Evolutionary conservation across 2,113 vertebrate species (phyloP).

Genomic region (Cochlearius cochlearius): DNA sequence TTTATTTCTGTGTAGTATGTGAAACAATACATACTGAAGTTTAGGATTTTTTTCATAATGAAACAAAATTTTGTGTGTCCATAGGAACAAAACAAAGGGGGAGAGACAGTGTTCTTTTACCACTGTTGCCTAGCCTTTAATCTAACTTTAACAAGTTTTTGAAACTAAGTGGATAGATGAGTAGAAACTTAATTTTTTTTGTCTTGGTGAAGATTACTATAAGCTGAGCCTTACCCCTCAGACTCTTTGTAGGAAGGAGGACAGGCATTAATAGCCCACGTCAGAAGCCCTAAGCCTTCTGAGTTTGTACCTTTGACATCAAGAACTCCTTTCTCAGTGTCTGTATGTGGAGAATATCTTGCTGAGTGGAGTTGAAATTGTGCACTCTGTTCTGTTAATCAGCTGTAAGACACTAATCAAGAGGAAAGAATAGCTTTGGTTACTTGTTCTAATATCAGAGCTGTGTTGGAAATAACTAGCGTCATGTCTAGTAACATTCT

Average conservation of each 20-base stretch:
- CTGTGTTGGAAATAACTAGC: neutral
- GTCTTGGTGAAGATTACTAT: neutral
- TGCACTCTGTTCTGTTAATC: neutral
- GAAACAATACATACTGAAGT: neutral
- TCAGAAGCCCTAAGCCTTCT: neutral
- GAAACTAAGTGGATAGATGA: neutral
- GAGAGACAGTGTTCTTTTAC: neutral
- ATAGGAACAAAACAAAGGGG: neutral
- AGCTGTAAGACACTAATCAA: neutral
- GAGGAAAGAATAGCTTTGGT: neutral
- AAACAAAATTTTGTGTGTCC: neutral
- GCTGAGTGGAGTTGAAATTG: neutral
- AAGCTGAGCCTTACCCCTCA: neutral
- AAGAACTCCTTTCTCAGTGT: neutral
- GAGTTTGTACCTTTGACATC: neutral
- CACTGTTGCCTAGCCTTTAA: neutral
- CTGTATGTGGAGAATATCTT: neutral
- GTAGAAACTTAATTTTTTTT: neutral
- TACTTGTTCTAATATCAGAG: neutral
- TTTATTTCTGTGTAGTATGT: neutral
- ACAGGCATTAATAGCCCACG: neutral
- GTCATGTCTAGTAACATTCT: neutral
- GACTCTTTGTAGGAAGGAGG: neutral
- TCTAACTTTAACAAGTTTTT: neutral
- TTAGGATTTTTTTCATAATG: neutral